Conservation (phyloP, 2,797 vertebrate species). For the Salmo trutta region DNA sequence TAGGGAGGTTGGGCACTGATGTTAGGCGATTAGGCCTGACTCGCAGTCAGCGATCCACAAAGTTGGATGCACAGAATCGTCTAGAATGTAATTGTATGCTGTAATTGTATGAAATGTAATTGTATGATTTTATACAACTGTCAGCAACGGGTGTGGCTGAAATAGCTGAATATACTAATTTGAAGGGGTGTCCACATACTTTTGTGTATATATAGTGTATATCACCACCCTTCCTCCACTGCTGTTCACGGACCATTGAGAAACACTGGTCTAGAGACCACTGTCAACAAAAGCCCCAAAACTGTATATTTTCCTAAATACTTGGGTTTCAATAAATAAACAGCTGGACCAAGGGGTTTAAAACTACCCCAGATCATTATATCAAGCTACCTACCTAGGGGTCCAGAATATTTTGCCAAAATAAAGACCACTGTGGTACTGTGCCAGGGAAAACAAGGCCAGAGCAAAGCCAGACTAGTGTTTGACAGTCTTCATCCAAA, state of each 20-base stretch:
- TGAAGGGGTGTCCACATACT: no score
- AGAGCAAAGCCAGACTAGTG: slow-evolving; percentile 2
- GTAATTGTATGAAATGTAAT: no score
- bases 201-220: not conserved
- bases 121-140: no score
- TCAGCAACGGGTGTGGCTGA: no score
- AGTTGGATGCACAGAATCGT: no score
- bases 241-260: not conserved
- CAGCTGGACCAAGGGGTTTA: slow-evolving; percentile 27
- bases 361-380: slow-evolving; percentile 28
- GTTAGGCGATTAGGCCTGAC: no score
- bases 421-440: slow-evolving; percentile 22
- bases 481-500: slow-evolving; percentile 6
- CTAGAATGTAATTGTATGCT: no score
- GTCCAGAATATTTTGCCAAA: slow-evolving; percentile 29
- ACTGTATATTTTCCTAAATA: slow-evolving; percentile 16
- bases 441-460: slow-evolving; percentile 25
- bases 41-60: no score
- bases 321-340: slow-evolving; percentile 26
- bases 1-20: no score
- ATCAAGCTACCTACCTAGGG: not conserved
- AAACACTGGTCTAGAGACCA: not conserved
- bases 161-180: no score
- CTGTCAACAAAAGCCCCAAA: slow-evolving; percentile 1
- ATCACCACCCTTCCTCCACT: not conserved